These are phyloP conservation scores for Odocoileus virginianus DNA, from an alignment of 2,113 vertebrate genomes.

Conservation along the genomic window DNA sequence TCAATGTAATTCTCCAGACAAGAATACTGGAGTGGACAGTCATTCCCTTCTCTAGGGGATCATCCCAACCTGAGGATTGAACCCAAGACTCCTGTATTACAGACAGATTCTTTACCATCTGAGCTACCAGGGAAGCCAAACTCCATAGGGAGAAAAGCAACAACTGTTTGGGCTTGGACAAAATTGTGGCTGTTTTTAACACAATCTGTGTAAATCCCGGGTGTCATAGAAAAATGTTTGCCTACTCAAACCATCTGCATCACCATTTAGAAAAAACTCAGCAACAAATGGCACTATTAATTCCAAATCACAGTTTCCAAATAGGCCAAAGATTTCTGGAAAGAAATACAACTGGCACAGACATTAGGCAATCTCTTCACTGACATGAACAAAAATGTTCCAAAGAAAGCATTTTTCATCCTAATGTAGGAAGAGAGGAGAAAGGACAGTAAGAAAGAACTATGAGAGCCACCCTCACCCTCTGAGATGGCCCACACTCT, in stretches of 20 bases:
- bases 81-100: not conserved
- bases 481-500: not conserved
- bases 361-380: not conserved
- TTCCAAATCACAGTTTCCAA: not conserved
- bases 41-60: not conserved
- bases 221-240: slow-evolving; percentile 6
- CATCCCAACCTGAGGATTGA: not conserved
- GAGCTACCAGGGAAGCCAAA: not conserved
- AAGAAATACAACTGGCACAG: not conserved
- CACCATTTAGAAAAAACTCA: not conserved
- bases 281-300: not conserved
- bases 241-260: slow-evolving; percentile 26
- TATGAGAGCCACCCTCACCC: not conserved
- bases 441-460: not conserved
- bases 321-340: not conserved
- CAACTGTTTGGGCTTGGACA: not conserved
- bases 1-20: not conserved
- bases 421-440: not conserved
- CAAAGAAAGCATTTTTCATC: not conserved
- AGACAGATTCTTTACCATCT: not conserved
- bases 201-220: not conserved
- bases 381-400: not conserved
- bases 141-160: not conserved
- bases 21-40: not conserved
- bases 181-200: not conserved